These are phyloP conservation scores for Conger conger DNA, from an alignment of 2,113 vertebrate species.

Conservation along the genomic window DNA sequence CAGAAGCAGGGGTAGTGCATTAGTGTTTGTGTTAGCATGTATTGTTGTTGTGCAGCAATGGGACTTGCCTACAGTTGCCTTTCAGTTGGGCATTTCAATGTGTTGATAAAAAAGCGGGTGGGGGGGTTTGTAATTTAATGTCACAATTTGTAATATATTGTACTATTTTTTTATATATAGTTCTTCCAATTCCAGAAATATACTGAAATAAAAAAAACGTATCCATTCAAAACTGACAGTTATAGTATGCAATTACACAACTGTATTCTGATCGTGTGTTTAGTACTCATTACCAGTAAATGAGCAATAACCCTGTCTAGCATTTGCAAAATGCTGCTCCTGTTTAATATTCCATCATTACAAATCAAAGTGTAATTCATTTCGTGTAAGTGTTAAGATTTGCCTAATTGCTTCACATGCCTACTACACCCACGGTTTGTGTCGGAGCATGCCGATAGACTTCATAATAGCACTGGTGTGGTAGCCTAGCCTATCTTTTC, in stretches of 20 bases:
- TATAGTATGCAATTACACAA: background rate
- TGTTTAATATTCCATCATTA: constrained; percentile 49
- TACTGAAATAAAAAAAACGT: background rate
- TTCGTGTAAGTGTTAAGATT: constrained; percentile 55
- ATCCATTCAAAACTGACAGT: background rate
- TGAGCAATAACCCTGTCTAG: constrained; percentile 32
- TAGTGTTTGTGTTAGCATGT: too few species aligned
- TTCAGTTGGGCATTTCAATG: too few species aligned
- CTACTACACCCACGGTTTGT: constrained; percentile 32
- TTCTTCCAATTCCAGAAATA: background rate
- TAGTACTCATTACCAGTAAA: constrained; percentile 52
- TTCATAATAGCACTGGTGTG: constrained; percentile 51
- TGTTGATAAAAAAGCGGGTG: too few species aligned
- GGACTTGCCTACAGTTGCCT: too few species aligned
- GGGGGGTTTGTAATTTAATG: too few species aligned
- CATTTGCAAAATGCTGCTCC: constrained; percentile 31
- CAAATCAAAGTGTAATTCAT: constrained; percentile 62
- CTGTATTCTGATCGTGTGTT: constrained; percentile 38
- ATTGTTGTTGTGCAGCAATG: too few species aligned
- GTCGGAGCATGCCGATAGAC: constrained; percentile 39
- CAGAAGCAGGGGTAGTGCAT: too few species aligned
- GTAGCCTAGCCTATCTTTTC: constrained; percentile 40
- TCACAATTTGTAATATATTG: background rate
- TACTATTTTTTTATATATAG: background rate
- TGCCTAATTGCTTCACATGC: constrained; percentile 53